Evolutionary conservation across 2,797 vertebrate genomes (phyloP).

Genomic region (Amblyraja radiata): DNA sequence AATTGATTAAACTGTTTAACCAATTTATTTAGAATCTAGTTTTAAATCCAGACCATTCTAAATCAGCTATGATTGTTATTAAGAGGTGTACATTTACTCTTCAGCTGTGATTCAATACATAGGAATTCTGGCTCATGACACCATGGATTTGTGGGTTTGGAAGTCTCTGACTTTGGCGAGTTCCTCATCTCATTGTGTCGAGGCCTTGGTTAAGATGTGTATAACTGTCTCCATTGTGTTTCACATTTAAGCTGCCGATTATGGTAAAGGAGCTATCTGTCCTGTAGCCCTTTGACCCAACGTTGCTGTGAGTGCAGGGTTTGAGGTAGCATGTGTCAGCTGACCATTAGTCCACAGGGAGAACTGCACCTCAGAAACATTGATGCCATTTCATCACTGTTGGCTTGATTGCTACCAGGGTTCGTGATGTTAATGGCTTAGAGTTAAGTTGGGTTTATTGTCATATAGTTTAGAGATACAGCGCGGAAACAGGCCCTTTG

Average conservation of each 20-base stretch:
- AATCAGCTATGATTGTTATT: constrained; percentile 4
- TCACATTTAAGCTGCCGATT: neutral
- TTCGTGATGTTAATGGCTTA: neutral
- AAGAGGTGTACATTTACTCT: neutral
- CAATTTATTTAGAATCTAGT: constrained; percentile 26
- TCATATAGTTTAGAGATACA: too few species aligned
- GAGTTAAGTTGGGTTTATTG: too few species aligned
- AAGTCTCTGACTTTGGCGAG: neutral
- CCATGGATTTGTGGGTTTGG: neutral
- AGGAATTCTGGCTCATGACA: neutral
- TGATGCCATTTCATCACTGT: too few species aligned
- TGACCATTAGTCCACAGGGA: neutral
- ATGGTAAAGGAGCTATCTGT: neutral
- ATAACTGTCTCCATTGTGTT: neutral
- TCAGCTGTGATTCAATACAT: neutral
- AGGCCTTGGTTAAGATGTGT: neutral
- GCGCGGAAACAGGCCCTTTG: too few species aligned
- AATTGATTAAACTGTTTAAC: constrained; percentile 32
- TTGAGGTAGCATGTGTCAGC: neutral
- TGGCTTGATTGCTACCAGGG: neutral
- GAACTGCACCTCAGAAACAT: neutral
- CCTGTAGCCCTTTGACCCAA: neutral
- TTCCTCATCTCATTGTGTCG: neutral
- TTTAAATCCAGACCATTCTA: constrained; percentile 12
- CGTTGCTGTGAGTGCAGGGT: neutral